phyloP scores from a whole-genome alignment of 1,140 invertebrate species.

The Brachionus calyciflorus region DNA sequence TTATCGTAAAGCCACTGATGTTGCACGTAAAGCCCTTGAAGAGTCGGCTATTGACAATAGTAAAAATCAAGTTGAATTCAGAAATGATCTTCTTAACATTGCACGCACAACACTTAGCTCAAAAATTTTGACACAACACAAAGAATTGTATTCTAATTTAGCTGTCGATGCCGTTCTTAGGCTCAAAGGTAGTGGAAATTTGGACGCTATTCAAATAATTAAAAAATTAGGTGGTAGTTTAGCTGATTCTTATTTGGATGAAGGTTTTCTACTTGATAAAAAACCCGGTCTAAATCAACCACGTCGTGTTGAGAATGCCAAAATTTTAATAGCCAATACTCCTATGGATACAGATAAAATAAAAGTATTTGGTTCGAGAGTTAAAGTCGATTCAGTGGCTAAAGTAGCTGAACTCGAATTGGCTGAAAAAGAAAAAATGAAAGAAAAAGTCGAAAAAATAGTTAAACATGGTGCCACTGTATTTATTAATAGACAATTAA shows the following conservation, averaged over 20 bases:
- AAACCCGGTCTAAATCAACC: conserved; percentile 87
- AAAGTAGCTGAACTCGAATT: conserved; percentile 96
- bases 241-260: conserved; percentile 92
- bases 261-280: conserved; percentile 94
- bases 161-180: conserved; percentile 91
- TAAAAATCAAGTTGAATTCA: conserved; percentile 73
- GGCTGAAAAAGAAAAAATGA: conserved; percentile 99
- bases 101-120: conserved; percentile 94
- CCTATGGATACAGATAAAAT: conserved; percentile 99
- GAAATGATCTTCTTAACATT: conserved; percentile 89
- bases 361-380: conserved; percentile 93
- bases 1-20: conserved; percentile 80
- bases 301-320: conserved; percentile 82
- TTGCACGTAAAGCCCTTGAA: conserved; percentile 77
- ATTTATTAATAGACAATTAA: conserved; percentile 97
- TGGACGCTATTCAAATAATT: conserved; percentile 94
- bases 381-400: conserved; percentile 93
- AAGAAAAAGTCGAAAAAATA: conserved; percentile 96
- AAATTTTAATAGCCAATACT: conserved; percentile 98
- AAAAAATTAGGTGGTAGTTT: conserved; percentile 89
- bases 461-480: conserved; percentile 92
- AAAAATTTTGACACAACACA: conserved; percentile 95
- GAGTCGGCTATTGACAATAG: conserved; percentile 75
- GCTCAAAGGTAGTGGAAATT: conserved; percentile 77
- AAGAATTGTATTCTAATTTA: conserved; percentile 90